phyloP scores from a whole-genome alignment of 1,140 invertebrate species.

The Drosophila yakuba region DNA sequence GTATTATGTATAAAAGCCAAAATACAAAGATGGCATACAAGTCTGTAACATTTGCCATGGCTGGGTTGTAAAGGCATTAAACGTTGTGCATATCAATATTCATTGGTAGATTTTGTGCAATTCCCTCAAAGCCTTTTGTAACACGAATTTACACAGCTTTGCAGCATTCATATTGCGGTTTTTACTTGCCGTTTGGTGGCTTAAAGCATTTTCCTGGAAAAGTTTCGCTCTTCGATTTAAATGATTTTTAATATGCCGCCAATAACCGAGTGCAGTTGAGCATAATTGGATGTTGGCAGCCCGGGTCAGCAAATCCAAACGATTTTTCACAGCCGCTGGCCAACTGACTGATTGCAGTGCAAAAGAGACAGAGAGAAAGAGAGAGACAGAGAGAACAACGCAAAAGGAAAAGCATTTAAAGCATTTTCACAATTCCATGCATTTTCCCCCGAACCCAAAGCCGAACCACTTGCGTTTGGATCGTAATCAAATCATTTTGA shows the following conservation, averaged over 20 bases:
- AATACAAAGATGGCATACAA: no score
- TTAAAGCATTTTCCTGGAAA: not conserved
- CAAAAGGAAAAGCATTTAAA: conserved; percentile 12
- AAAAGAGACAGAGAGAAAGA: not conserved
- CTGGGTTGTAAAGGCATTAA: no score
- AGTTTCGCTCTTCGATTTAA: not conserved
- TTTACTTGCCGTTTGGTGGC: no score
- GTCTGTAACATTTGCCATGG: no score
- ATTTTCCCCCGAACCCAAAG: not conserved
- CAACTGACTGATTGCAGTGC: conserved; percentile 23
- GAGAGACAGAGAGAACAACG: not conserved
- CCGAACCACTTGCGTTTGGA: conserved; percentile 22
- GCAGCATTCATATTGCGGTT: no score
- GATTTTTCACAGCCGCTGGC: conserved; percentile 39
- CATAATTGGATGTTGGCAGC: conserved; percentile 27
- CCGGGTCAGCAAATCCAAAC: conserved; percentile 20
- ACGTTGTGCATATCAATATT: no score
- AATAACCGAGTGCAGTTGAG: conserved; percentile 25
- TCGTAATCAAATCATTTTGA: conserved; percentile 33
- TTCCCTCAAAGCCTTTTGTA: not conserved
- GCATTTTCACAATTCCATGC: conserved; percentile 35
- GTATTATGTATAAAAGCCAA: no score
- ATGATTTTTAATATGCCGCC: conserved; percentile 17
- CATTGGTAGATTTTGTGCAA: no score
- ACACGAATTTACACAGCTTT: not conserved